phyloP scores from a whole-genome alignment of 2,113 vertebrate species.

The Felis chaus region DNA sequence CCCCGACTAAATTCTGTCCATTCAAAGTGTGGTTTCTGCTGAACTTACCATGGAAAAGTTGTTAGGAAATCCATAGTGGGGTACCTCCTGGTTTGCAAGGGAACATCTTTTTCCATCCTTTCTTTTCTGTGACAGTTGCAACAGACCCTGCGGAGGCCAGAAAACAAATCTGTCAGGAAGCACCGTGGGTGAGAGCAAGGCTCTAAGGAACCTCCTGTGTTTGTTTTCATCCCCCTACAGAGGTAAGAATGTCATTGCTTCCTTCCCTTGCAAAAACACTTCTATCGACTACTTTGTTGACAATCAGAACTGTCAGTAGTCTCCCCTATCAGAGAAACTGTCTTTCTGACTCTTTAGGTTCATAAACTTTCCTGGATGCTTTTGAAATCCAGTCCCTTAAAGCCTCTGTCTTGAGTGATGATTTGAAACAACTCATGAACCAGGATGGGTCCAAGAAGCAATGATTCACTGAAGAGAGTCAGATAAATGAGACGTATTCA shows the following conservation, averaged over 20 bases:
- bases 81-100: neutral
- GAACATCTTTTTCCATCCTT: conserved; percentile 17
- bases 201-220: conserved; percentile 57
- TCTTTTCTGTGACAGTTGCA: conserved; percentile 64
- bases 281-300: conserved; percentile 20
- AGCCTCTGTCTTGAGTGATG: neutral
- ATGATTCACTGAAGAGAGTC: neutral
- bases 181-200: neutral
- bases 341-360: neutral
- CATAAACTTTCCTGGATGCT: neutral
- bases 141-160: conserved; percentile 37
- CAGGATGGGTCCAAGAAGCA: neutral
- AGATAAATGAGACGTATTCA: neutral
- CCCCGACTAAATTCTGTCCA: neutral
- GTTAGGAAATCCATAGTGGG: conserved; percentile 19
- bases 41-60: conserved; percentile 44
- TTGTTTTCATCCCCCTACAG: conserved; percentile 67
- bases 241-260: conserved; percentile 61
- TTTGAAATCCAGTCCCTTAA: conserved; percentile 30
- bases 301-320: neutral
- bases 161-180: conserved; percentile 71
- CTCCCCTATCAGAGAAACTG: conserved; percentile 19
- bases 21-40: neutral
- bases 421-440: neutral
- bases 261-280: conserved; percentile 59